Conservation (phyloP, 2,888 invertebrate genomes). For the Azorinus chamasolen region DNA sequence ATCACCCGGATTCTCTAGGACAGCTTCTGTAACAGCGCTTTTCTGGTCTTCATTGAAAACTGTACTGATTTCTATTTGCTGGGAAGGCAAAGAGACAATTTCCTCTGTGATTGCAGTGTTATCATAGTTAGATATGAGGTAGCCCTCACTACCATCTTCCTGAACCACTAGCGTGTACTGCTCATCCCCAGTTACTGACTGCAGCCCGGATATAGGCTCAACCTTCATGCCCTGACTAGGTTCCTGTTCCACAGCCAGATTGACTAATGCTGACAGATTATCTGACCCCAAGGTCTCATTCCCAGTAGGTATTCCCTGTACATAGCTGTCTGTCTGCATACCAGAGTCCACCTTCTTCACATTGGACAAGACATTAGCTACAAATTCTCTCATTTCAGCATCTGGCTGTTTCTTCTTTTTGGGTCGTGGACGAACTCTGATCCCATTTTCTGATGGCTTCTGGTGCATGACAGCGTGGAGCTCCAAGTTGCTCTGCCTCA, state of each 20-base stretch:
- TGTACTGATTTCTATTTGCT: slow-evolving; percentile 37
- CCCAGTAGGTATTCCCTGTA: slow-evolving; percentile 32
- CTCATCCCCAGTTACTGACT: slow-evolving; percentile 28
- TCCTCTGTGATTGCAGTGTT: slow-evolving; percentile 24
- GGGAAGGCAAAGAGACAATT: slow-evolving; percentile 39
- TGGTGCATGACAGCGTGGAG: slow-evolving; percentile 66
- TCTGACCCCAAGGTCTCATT: slow-evolving; percentile 20
- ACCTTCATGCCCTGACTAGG: slow-evolving; percentile 4
- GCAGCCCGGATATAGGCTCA: slow-evolving; percentile 19
- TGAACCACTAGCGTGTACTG: slow-evolving; percentile 53
- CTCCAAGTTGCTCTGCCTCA: slow-evolving; percentile 60
- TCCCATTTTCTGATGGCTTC: slow-evolving; percentile 37
- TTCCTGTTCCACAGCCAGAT: slow-evolving; percentile 47
- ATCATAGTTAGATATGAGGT: slow-evolving; percentile 43
- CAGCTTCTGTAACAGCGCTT: no score
- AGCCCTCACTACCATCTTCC: slow-evolving; percentile 52
- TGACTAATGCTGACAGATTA: slow-evolving; percentile 45
- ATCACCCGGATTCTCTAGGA: no score
- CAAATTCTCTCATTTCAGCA: slow-evolving; percentile 60
- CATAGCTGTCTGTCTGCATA: slow-evolving; percentile 55
- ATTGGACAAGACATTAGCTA: slow-evolving; percentile 43
- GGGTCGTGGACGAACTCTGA: slow-evolving; percentile 32
- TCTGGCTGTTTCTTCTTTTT: slow-evolving; percentile 46
- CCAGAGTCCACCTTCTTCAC: slow-evolving; percentile 56
- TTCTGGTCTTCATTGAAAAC: slow-evolving; percentile 1